These are phyloP conservation scores for Nomada fucata DNA, from an alignment of 2,888 invertebrate species.

Conservation along the genomic window DNA sequence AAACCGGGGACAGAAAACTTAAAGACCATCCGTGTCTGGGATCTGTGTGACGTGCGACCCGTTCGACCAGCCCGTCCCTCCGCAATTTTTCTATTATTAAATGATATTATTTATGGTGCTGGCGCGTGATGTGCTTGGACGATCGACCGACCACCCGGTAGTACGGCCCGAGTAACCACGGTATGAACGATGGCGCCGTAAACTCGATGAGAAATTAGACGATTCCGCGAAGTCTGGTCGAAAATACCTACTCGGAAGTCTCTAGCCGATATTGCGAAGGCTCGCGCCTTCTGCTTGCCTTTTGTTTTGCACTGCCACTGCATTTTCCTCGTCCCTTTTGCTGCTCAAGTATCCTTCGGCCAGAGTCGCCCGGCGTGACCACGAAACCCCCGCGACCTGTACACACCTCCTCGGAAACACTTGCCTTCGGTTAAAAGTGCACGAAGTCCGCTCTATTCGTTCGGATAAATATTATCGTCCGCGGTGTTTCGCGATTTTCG, in stretches of 20 bases:
- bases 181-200: slow-evolving; percentile 72
- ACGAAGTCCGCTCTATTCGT: background rate
- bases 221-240: slow-evolving; percentile 72
- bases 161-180: slow-evolving; percentile 58
- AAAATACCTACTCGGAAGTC: slow-evolving; percentile 67
- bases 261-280: slow-evolving; percentile 66
- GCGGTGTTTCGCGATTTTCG: background rate
- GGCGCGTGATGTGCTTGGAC: slow-evolving; percentile 31
- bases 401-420: background rate
- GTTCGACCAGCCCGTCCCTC: background rate
- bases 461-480: background rate
- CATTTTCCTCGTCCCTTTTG: slow-evolving; percentile 18
- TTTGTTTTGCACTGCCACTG: slow-evolving; percentile 52
- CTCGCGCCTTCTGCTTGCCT: slow-evolving; percentile 65
- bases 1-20: background rate
- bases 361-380: background rate
- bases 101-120: background rate
- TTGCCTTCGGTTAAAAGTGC: background rate
- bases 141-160: slow-evolving; percentile 55
- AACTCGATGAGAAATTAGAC: slow-evolving; percentile 70
- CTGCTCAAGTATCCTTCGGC: background rate
- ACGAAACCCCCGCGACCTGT: too few relatives aligned
- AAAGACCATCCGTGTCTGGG: background rate
- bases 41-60: background rate
- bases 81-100: slow-evolving; percentile 21